Conservation (phyloP, 1,140 invertebrate species). For the Diuraphis noxia region DNA sequence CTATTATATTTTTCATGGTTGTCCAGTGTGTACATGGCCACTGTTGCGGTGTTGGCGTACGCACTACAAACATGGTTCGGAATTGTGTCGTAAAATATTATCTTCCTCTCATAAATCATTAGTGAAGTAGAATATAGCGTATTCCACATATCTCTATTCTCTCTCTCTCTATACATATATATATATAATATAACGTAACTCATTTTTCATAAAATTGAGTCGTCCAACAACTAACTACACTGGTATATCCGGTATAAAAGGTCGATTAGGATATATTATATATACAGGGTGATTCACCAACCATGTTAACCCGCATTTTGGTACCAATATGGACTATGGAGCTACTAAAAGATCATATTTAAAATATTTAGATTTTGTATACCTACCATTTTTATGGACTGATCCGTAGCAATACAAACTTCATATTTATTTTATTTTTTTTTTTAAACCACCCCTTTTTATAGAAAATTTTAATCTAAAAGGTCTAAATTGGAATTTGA, state of each 20-base stretch:
- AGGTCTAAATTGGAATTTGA: not conserved
- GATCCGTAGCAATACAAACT: not conserved
- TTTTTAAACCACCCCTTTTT: too few relatives aligned
- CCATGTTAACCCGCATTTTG: not conserved
- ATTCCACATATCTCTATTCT: not conserved
- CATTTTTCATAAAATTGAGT: conserved; percentile 17
- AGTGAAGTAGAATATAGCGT: conserved; percentile 9
- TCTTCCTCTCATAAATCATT: conserved; percentile 33
- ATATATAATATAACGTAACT: not conserved
- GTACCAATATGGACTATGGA: too few relatives aligned
- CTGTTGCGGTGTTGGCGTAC: not conserved
- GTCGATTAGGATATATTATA: conserved; percentile 20
- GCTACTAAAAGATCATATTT: not conserved
- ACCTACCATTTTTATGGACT: not conserved
- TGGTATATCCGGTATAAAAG: conserved; percentile 10
- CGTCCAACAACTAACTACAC: conserved; percentile 16
- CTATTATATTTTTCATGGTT: conserved; percentile 5
- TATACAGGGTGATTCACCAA: not conserved
- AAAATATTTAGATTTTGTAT: not conserved
- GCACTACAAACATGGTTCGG: not conserved
- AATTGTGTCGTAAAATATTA: conserved; percentile 30
- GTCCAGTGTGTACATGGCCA: not conserved
- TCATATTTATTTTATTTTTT: too few relatives aligned
- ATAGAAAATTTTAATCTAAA: not conserved
- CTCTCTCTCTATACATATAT: not conserved